Evolutionary conservation across 35 echinoderm and acorn worm genomes (phyloP).

Genomic region (Stichopus chloronotus): DNA sequence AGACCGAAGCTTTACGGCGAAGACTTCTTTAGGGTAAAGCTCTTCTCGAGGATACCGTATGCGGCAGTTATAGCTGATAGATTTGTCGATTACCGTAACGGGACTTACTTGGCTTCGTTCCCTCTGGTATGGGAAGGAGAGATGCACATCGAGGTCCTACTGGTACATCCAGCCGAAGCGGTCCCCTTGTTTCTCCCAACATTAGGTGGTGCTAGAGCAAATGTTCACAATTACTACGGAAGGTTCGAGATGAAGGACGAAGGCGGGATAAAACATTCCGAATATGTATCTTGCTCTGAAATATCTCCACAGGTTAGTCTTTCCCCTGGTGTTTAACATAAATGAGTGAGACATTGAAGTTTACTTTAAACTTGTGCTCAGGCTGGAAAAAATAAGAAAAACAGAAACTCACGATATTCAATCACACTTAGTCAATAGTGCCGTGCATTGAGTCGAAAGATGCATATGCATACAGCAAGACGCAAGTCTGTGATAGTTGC

Average conservation of each 20-base stretch:
- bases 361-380: no score
- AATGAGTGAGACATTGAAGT: no score
- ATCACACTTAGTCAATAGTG: no score
- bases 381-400: no score
- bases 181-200: constrained; percentile 4
- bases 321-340: no score
- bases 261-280: neutral
- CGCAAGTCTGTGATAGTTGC: no score
- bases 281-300: neutral
- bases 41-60: neutral
- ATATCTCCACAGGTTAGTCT: neutral
- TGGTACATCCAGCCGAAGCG: neutral
- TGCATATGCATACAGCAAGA: no score
- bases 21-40: constrained; percentile 3
- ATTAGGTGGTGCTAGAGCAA: neutral
- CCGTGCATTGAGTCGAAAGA: no score
- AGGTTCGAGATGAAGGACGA: neutral
- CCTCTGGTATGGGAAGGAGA: neutral
- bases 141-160: neutral
- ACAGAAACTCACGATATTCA: no score
- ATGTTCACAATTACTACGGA: neutral
- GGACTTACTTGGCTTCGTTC: neutral
- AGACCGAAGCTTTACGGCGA: neutral
- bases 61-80: neutral
- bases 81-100: constrained; percentile 12